Conservation (phyloP, 2,797 vertebrate genomes). For the Pangasius mekongensis region DNA sequence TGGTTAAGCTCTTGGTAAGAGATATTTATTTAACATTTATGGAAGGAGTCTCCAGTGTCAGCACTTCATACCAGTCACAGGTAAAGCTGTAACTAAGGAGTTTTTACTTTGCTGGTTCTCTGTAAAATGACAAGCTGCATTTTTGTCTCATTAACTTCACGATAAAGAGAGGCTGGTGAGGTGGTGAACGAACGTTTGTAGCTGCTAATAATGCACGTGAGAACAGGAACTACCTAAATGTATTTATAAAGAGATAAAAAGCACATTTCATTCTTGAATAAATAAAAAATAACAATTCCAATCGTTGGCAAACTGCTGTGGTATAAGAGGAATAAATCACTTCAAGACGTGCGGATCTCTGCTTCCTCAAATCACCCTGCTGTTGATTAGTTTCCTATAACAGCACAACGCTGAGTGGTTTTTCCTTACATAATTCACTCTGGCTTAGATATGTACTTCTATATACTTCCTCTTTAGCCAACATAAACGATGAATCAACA, state of each 20-base stretch:
- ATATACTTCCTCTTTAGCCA: constrained; percentile 10
- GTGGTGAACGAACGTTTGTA: not conserved
- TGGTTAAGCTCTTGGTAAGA: not conserved
- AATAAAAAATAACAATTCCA: not conserved
- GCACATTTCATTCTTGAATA: not conserved
- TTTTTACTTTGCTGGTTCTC: not conserved
- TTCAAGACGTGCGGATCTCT: not conserved
- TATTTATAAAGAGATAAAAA: not conserved
- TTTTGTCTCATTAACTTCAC: not conserved
- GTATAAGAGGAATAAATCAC: not conserved
- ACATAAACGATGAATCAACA: constrained; percentile 37
- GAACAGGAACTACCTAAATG: not conserved
- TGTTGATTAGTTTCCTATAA: not conserved
- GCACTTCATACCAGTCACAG: not conserved
- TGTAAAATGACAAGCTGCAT: not conserved
- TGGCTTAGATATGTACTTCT: not conserved
- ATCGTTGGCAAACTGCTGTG: not conserved
- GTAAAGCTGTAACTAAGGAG: not conserved
- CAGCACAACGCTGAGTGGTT: not conserved
- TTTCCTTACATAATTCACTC: not conserved
- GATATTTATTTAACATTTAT: not conserved
- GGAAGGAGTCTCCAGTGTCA: not conserved
- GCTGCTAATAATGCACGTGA: not conserved
- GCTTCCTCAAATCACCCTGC: not conserved
- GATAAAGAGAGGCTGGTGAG: not conserved